Conservation (phyloP, 1,140 invertebrate species). For the Oppia nitens region DNA sequence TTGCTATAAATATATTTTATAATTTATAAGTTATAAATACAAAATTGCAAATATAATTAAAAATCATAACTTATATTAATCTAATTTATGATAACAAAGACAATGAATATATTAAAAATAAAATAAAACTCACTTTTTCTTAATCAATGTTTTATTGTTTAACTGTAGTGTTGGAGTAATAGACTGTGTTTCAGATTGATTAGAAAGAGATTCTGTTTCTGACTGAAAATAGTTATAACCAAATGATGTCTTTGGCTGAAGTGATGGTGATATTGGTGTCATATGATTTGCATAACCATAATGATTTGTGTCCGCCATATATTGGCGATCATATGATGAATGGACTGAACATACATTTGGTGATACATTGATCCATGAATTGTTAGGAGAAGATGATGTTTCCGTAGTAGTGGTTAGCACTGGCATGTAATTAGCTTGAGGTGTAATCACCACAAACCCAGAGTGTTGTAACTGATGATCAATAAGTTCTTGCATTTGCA, state of each 20-base stretch:
- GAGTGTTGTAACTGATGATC: background rate
- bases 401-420: background rate
- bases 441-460: background rate
- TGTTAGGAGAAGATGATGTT: background rate
- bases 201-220: background rate
- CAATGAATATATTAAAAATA: no score
- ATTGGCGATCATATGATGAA: background rate
- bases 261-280: background rate
- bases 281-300: background rate
- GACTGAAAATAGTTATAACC: background rate
- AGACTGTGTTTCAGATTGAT: background rate
- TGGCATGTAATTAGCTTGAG: background rate
- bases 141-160: background rate
- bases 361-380: background rate
- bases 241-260: background rate
- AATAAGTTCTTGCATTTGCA: background rate
- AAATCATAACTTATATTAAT: no score
- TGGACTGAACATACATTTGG: background rate
- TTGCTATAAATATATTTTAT: no score
- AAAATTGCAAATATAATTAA: no score
- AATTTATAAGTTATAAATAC: no score
- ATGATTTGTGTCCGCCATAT: background rate
- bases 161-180: background rate
- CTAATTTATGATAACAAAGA: no score
- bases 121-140: background rate